phyloP scores from a whole-genome alignment of 1,140 invertebrate species.

The Hirudo medicinalis region DNA sequence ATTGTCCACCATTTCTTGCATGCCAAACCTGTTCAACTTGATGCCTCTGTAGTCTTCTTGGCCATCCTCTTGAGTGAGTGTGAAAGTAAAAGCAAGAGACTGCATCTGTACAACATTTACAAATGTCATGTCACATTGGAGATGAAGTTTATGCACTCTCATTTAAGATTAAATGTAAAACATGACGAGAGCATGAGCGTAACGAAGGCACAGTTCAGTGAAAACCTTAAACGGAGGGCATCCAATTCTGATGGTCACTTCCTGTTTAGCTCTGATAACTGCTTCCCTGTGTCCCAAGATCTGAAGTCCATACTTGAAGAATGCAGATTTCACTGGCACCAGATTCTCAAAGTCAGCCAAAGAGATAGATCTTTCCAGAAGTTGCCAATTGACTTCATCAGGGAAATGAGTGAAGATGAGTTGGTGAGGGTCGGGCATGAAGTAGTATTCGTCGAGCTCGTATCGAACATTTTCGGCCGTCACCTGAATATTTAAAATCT shows the following conservation, averaged over 20 bases:
- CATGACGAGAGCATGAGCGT: neutral
- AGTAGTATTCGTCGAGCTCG: constrained; percentile 41
- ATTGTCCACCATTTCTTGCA: constrained; percentile 37
- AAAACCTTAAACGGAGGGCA: constrained; percentile 22
- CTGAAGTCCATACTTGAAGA: constrained; percentile 41
- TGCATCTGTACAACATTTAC: constrained; percentile 23
- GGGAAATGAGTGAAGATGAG: constrained; percentile 42
- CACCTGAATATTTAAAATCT: neutral
- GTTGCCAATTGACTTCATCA: constrained; percentile 39
- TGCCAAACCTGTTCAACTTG: constrained; percentile 37
- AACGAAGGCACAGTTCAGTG: neutral
- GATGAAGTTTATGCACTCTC: neutral
- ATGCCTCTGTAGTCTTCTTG: constrained; percentile 33
- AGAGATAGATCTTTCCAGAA: constrained; percentile 33
- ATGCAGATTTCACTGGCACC: constrained; percentile 41
- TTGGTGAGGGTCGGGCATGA: constrained; percentile 39
- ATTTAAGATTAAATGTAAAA: neutral
- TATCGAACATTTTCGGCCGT: constrained; percentile 31
- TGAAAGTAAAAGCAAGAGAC: constrained; percentile 39
- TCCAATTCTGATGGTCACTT: constrained; percentile 22
- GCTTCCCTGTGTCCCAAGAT: constrained; percentile 38
- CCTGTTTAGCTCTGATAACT: constrained; percentile 25
- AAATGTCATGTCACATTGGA: neutral
- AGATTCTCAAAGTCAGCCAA: constrained; percentile 41
- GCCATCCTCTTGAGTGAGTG: constrained; percentile 35